Percentiles rank a stretch among this genome's conserved stretches.
phyloP scores from a whole-genome alignment of 2,888 invertebrate genomes.

The Siphlonurus alternatus region DNA sequence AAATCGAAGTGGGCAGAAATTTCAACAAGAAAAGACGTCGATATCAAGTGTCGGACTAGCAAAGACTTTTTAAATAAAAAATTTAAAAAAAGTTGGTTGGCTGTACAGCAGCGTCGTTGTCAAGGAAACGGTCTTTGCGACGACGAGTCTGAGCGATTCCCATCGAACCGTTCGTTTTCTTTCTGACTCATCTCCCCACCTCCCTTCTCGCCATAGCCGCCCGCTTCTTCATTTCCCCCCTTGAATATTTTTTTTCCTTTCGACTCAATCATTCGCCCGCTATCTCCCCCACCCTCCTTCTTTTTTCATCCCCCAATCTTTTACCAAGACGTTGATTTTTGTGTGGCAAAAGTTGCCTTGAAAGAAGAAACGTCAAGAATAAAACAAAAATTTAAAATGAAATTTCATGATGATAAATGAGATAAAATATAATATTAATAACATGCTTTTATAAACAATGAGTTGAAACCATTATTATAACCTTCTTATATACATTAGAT shows the following conservation, averaged over 20 bases:
- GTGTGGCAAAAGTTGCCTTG: background rate
- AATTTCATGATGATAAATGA: background rate
- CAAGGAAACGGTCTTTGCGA: background rate
- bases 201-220: background rate
- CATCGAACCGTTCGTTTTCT: background rate
- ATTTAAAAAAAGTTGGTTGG: background rate
- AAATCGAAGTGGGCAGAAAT: background rate
- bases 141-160: background rate
- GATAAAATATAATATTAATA: no score
- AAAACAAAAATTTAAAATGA: background rate
- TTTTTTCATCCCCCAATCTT: background rate
- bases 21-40: background rate
- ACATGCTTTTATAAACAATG: no score
- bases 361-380: background rate
- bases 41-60: background rate
- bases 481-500: no score
- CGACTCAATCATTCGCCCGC: background rate
- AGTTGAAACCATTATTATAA: no score
- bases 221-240: background rate
- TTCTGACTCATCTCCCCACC: background rate
- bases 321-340: background rate
- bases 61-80: background rate
- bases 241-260: background rate
- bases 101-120: background rate
- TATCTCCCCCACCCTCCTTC: background rate